Conservation (phyloP, 2,797 vertebrate genomes). For the Enteromius radiatus region DNA sequence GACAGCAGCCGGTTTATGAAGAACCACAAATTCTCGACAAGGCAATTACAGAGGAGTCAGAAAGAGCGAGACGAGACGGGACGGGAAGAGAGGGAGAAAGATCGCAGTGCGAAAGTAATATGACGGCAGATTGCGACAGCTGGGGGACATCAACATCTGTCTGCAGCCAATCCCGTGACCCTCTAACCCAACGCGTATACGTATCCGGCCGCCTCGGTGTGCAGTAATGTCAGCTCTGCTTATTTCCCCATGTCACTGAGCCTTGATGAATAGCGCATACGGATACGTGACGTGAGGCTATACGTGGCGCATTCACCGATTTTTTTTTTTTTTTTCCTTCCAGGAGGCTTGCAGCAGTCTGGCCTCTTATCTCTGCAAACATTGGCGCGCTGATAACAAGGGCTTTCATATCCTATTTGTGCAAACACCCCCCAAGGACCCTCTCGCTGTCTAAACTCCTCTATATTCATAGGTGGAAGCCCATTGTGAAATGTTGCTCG, state of each 20-base stretch:
- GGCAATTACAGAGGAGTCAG: conserved; percentile 58
- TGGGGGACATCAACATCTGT: conserved; percentile 51
- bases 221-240: conserved; percentile 27
- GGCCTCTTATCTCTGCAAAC: conserved; percentile 73
- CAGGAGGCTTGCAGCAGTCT: conserved; percentile 64
- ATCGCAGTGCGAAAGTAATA: conserved; percentile 29
- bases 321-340: conserved; percentile 60
- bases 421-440: conserved; percentile 63
- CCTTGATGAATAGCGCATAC: conserved; percentile 38
- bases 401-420: conserved; percentile 69
- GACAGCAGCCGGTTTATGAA: conserved; percentile 54
- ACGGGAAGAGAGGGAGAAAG: conserved; percentile 30
- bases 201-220: not conserved
- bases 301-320: conserved; percentile 69
- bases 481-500: conserved; percentile 60
- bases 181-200: not conserved
- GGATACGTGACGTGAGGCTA: conserved; percentile 54
- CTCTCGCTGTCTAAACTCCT: conserved; percentile 61
- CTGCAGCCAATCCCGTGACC: conserved; percentile 22
- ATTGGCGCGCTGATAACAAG: conserved; percentile 64
- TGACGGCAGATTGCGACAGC: conserved; percentile 38
- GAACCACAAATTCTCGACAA: conserved; percentile 55
- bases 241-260: conserved; percentile 36
- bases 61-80: conserved; percentile 24
- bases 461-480: conserved; percentile 61